Percentiles rank a stretch among this genome's conserved stretches.
Conservation (phyloP, 2,113 vertebrate species). For the Centrocercus urophasianus region DNA sequence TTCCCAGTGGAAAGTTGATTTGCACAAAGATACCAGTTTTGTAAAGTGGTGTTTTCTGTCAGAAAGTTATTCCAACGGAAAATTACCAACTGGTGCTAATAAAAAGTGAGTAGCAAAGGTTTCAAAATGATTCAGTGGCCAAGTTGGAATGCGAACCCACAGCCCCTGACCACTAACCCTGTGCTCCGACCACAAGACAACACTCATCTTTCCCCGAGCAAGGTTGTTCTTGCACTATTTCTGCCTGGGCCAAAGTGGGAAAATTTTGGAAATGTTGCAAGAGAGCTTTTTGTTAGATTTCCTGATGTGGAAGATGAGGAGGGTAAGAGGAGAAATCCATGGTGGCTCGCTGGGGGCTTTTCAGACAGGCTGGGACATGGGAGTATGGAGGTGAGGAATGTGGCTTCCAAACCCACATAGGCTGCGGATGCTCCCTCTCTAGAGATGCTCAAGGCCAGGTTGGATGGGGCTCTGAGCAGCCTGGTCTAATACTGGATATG, state of each 20-base stretch:
- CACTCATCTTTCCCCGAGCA: conserved; percentile 67
- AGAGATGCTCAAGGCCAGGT: too few species aligned
- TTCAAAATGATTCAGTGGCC: conserved; percentile 67
- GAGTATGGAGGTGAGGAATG: not conserved
- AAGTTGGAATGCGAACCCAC: conserved; percentile 60
- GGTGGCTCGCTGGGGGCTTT: not conserved
- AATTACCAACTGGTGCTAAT: conserved; percentile 55
- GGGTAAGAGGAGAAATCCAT: not conserved
- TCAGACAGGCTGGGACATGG: not conserved
- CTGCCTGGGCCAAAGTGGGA: not conserved
- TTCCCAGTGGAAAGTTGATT: not conserved
- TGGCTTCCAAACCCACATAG: too few species aligned
- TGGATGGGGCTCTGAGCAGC: too few species aligned
- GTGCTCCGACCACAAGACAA: conserved; percentile 61
- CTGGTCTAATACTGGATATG: too few species aligned
- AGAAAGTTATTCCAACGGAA: conserved; percentile 54
- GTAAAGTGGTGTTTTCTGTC: conserved; percentile 36
- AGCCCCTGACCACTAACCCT: conserved; percentile 61
- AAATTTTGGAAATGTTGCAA: conserved; percentile 48
- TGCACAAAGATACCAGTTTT: not conserved
- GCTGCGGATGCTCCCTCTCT: too few species aligned
- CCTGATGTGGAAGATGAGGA: not conserved
- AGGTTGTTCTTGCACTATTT: conserved; percentile 43
- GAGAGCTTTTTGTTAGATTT: conserved; percentile 15
- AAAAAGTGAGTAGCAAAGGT: conserved; percentile 10